A percentile compares a stretch with the other conserved stretches of the same genome.
phyloP scores from a whole-genome alignment of 2,113 vertebrate genomes.

The Turnix velox region DNA sequence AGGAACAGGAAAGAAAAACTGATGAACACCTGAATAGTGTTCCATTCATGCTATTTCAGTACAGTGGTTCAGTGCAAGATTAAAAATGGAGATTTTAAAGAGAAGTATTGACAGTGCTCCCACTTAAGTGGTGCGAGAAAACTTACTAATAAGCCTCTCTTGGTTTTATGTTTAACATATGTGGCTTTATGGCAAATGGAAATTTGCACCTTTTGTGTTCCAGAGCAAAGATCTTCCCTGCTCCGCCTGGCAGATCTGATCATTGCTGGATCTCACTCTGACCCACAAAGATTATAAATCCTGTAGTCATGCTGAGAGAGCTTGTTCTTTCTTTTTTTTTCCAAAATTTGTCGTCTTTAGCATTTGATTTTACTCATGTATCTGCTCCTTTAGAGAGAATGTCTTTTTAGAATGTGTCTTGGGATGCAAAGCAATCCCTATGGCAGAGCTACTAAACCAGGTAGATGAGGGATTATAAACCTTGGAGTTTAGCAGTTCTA shows the following conservation, averaged over 20 bases:
- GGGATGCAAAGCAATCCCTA: rapidly evolving
- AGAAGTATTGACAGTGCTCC: background rate
- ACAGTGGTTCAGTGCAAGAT: background rate
- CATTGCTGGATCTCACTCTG: background rate
- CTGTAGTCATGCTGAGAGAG: background rate
- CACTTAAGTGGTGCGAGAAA: background rate
- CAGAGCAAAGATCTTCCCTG: background rate
- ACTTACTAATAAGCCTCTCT: background rate
- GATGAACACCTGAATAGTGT: background rate
- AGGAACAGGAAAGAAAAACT: background rate
- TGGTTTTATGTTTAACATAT: background rate
- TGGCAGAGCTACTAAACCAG: background rate
- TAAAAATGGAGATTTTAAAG: background rate
- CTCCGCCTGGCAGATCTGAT: background rate
- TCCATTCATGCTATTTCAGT: background rate
- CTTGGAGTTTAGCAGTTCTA: background rate
- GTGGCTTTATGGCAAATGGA: background rate
- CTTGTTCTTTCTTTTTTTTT: background rate
- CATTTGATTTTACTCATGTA: background rate
- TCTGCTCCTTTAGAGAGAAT: background rate
- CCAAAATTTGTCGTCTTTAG: background rate
- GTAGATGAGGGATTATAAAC: background rate
- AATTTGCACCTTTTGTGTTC: background rate
- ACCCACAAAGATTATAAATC: background rate
- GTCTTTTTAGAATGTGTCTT: too few relatives aligned